Evolutionary conservation across 2,888 invertebrate genomes (phyloP).

Genomic region (Drosophila vallismaia): DNA sequence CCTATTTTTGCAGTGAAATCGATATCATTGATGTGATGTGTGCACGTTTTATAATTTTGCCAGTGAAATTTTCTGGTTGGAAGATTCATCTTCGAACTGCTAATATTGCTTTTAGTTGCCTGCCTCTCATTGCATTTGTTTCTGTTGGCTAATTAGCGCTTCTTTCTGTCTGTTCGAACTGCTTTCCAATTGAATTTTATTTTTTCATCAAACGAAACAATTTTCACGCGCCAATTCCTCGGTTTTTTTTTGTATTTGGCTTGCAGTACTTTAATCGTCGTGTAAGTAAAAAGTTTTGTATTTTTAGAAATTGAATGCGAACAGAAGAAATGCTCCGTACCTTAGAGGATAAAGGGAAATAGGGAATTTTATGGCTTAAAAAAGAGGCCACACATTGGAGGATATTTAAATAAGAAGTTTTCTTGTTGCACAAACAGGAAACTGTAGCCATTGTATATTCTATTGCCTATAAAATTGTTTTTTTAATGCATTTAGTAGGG

Average conservation of each 20-base stretch:
- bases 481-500: too few species aligned
- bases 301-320: conserved; percentile 56
- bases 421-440: neutral
- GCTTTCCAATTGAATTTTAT: conserved; percentile 68
- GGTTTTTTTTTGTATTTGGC: conserved; percentile 62
- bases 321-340: conserved; percentile 22
- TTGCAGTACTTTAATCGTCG: conserved; percentile 56
- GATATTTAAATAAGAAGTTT: neutral
- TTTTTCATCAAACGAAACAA: conserved; percentile 55
- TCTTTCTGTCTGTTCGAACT: conserved; percentile 40
- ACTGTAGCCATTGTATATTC: neutral
- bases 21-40: conserved; percentile 60
- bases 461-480: neutral
- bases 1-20: conserved; percentile 65
- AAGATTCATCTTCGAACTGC: conserved; percentile 61
- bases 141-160: conserved; percentile 68
- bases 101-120: conserved; percentile 47
- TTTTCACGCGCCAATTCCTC: conserved; percentile 78
- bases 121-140: conserved; percentile 7
- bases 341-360: neutral
- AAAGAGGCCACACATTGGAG: neutral
- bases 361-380: neutral
- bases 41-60: conserved; percentile 53
- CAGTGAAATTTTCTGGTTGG: conserved; percentile 63
- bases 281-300: conserved; percentile 63